A percentile compares a stretch with the other conserved stretches of the same genome.
These are phyloP conservation scores for Cotesia chilonis DNA, from an alignment of 1,140 invertebrate species.

Conservation along the genomic window DNA sequence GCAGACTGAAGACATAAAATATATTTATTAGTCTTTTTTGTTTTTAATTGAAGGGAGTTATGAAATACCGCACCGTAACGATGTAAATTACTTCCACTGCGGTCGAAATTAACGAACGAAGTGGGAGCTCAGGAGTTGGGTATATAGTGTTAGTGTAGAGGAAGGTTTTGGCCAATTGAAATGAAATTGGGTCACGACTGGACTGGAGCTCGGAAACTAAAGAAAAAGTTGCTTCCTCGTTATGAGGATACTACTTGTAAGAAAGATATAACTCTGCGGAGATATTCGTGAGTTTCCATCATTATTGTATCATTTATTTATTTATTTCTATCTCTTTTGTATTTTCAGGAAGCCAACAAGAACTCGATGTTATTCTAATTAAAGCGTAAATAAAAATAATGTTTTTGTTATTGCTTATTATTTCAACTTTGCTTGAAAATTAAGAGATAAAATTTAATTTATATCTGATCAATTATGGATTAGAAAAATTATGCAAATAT, in stretches of 20 bases:
- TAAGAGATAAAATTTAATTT: too few relatives aligned
- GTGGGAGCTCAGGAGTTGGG: neutral
- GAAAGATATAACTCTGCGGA: neutral
- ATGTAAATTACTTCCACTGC: neutral
- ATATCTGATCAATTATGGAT: too few relatives aligned
- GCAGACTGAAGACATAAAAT: too few relatives aligned
- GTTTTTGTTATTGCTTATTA: too few relatives aligned
- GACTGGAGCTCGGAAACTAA: constrained; percentile 11
- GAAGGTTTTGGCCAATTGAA: constrained; percentile 31
- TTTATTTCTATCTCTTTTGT: too few relatives aligned
- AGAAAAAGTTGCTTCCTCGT: constrained; percentile 35
- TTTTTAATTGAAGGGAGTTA: neutral
- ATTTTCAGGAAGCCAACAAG: too few relatives aligned
- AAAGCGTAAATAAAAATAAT: too few relatives aligned
- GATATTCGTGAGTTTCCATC: neutral
- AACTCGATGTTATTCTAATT: too few relatives aligned
- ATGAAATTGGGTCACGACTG: constrained; percentile 32
- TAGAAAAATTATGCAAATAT: neutral
- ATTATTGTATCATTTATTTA: neutral
- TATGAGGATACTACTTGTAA: constrained; percentile 28
- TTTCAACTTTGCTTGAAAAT: neutral
- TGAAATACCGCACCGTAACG: neutral
- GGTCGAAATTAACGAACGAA: constrained; percentile 7
- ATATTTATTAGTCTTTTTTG: too few relatives aligned
- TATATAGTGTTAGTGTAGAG: too few relatives aligned